Evolutionary conservation across 2,888 invertebrate species (phyloP), one percentile per base, ranked within the genome.

Genomic region (Melikaiella ostensackeni): DNA sequence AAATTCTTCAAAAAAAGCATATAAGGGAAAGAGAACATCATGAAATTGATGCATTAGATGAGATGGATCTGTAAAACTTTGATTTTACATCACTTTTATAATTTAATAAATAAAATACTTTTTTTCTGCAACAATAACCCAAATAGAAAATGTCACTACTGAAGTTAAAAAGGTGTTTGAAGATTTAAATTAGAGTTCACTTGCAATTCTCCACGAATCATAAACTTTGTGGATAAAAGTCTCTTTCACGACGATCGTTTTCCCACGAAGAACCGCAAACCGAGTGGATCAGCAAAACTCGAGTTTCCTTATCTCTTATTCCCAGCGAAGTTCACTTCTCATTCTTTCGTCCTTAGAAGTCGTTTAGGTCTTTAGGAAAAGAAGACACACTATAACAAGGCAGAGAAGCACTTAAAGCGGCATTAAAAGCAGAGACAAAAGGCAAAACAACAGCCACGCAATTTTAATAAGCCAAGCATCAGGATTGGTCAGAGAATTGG

Each of bases 401-500:
- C 30, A 9, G 50, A 55, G 30, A 11, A 33, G 70, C 27, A 64
- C 64, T 64, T 64, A 64, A 42, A 16, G 66, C 42, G 19, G 30
- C 50, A 70, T 50, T 87, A 87, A 86, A 88, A 87, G 85, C 85
- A 88, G 86, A 88, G 88, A 89, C 88, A 88, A 88, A 90, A 89
- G 88, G 83, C 87, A 88, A 88, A 89, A 90, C 88, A 87, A 89
- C 88, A 84, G 86, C 81, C 76, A 74, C 83, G 83, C 86, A 88
- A 84, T 88, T 90, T 90, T 90, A 90, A 90, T 90, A 88, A 88
- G 88, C 79, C 78, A 81, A 84, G 84, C 81, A 84, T 84, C 85
- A 81, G 87, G 89, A 90, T 90, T 91, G 90, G 90, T 80, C 84
- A 86, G 83, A 84, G 80, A 90, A 89, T 90, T 91, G 89, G 88